A percentile compares a stretch with the other conserved stretches of the same genome.
phyloP scores from a whole-genome alignment of 92 coral and sea anemone species.

The Parazoanthus swiftii region DNA sequence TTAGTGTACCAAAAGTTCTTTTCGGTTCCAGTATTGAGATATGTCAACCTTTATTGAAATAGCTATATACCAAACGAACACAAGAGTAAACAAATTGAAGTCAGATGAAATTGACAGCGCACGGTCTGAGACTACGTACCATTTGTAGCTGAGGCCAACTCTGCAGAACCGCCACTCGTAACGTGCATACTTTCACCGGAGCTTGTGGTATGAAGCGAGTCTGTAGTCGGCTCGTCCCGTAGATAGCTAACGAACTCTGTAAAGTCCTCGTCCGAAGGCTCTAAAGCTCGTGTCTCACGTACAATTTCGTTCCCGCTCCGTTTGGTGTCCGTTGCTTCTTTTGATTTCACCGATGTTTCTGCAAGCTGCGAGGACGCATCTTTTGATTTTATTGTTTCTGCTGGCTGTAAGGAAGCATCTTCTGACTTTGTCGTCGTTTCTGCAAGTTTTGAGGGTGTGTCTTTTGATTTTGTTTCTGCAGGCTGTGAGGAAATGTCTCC shows the following conservation, averaged over 20 bases:
- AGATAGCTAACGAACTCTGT: slow-evolving; percentile 31
- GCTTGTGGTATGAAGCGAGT: background rate
- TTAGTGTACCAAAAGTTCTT: too few species aligned
- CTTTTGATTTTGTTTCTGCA: background rate
- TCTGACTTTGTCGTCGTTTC: background rate
- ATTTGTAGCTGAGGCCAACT: background rate
- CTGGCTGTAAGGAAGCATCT: background rate
- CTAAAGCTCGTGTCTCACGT: slow-evolving; percentile 15
- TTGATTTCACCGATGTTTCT: background rate
- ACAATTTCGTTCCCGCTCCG: background rate
- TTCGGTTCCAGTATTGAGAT: too few species aligned
- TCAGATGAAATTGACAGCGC: background rate
- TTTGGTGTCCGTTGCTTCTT: background rate
- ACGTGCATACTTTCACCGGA: slow-evolving; percentile 14
- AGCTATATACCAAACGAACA: too few species aligned
- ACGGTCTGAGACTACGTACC: background rate
- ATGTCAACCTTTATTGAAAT: too few species aligned
- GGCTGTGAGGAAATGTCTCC: background rate
- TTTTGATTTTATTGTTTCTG: background rate
- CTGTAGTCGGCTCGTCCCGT: background rate
- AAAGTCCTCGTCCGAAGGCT: slow-evolving; percentile 23
- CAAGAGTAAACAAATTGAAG: too few species aligned
- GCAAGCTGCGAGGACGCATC: background rate
- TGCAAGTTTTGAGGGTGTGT: background rate
- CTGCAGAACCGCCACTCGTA: background rate